Evolutionary conservation across 2,797 vertebrate genomes (phyloP).

Genomic region (Ptychobarbus kaznakovi): DNA sequence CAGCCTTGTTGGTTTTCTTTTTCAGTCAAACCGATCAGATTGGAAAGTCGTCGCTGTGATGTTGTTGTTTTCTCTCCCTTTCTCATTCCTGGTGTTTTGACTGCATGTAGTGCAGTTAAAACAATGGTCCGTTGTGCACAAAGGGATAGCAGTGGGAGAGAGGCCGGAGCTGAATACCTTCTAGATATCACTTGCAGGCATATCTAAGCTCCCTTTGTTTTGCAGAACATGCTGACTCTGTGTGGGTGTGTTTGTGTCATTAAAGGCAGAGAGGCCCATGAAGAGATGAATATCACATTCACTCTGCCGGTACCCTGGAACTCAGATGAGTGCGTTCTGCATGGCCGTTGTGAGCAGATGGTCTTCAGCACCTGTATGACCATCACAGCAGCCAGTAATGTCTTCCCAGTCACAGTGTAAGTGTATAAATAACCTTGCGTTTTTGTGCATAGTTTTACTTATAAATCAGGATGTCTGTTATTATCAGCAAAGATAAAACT

Average conservation of each 20-base stretch:
- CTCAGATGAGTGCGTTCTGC: conserved; percentile 93
- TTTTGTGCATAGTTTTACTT: not conserved
- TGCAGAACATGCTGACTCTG: conserved; percentile 21
- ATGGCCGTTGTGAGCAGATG: conserved; percentile 95
- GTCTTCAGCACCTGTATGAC: conserved; percentile 98
- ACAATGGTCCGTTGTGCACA: conserved; percentile 49
- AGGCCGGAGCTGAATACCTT: conserved; percentile 25
- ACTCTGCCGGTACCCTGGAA: conserved; percentile 94
- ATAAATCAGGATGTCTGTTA: not conserved
- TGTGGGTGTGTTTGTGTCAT: conserved; percentile 24
- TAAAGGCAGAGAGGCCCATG: conserved; percentile 91
- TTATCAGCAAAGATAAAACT: not conserved
- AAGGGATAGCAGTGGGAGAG: conserved; percentile 33
- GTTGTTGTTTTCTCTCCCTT: not conserved
- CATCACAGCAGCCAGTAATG: conserved; percentile 85
- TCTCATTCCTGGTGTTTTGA: not conserved
- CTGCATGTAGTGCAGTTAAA: conserved; percentile 38
- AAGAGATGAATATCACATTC: conserved; percentile 98
- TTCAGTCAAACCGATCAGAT: not conserved
- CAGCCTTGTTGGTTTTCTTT: not conserved
- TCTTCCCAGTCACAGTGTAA: conserved; percentile 98
- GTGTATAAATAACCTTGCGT: conserved; percentile 63
- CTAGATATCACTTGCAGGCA: conserved; percentile 35
- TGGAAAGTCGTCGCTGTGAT: not conserved
- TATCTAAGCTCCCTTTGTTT: conserved; percentile 21